These are phyloP conservation scores for Corythornis leucogaster DNA, from an alignment of 2,797 vertebrate species.

Conservation along the genomic window DNA sequence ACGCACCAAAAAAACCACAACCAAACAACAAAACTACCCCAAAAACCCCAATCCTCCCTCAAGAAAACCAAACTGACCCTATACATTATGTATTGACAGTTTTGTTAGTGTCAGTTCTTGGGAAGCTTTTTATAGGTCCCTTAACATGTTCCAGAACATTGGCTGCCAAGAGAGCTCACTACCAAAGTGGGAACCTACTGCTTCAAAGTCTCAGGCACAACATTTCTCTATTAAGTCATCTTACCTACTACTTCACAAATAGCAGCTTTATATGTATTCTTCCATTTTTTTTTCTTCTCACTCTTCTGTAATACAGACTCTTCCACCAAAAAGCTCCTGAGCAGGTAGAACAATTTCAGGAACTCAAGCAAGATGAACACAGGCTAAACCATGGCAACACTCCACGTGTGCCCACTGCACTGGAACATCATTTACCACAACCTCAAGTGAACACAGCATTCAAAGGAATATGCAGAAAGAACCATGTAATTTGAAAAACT, in stretches of 20 bases:
- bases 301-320: neutral
- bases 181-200: neutral
- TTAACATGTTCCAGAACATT: neutral
- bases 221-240: accelerated
- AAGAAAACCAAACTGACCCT: neutral
- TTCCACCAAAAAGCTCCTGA: neutral
- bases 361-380: neutral
- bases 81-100: neutral
- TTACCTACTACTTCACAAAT: neutral
- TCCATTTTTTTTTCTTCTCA: neutral
- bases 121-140: neutral
- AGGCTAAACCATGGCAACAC: neutral
- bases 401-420: accelerated
- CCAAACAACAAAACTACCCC: too few species aligned
- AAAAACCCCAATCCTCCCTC: neutral
- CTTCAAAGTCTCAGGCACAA: neutral
- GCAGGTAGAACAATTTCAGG: neutral
- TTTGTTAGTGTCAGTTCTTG: neutral
- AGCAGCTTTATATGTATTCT: accelerated
- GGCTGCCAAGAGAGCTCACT: neutral
- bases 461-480: neutral
- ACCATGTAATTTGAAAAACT: neutral
- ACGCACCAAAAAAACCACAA: too few species aligned
- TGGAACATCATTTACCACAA: neutral
- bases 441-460: neutral